These are phyloP conservation scores for Indicator maculatus DNA, from an alignment of 2,113 vertebrate genomes.

Conservation along the genomic window DNA sequence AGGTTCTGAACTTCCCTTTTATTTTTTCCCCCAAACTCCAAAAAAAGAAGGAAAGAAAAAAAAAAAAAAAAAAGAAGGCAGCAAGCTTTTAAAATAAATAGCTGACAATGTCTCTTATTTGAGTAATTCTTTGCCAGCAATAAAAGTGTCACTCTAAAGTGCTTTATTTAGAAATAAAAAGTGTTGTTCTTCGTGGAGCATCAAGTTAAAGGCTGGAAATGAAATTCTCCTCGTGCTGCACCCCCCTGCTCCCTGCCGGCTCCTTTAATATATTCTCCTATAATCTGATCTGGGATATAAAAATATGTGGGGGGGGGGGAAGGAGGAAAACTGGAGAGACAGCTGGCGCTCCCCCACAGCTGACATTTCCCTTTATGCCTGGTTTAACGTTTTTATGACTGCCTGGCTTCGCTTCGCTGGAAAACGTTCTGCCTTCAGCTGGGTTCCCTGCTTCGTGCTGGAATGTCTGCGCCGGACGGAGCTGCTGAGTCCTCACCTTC, in stretches of 20 bases:
- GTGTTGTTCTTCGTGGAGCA: slow-evolving; percentile 40
- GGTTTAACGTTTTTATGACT: slow-evolving; percentile 75
- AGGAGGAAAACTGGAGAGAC: slow-evolving; percentile 35
- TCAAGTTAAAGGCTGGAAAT: slow-evolving; percentile 36
- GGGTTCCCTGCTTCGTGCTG: slow-evolving; percentile 66
- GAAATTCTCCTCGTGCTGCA: not conserved
- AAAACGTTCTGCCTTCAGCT: slow-evolving; percentile 71
- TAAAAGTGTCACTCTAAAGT: slow-evolving; percentile 73
- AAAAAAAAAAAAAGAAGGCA: not conserved
- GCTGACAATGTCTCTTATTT: slow-evolving; percentile 76
- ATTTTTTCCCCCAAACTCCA: not conserved
- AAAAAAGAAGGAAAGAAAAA: not conserved
- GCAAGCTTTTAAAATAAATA: slow-evolving; percentile 78
- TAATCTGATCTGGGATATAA: slow-evolving; percentile 69
- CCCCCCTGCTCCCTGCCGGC: not conserved
- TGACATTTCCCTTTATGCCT: slow-evolving; percentile 78
- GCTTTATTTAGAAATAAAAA: slow-evolving; percentile 76
- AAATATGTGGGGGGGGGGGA: not conserved
- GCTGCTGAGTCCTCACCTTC: slow-evolving; percentile 72
- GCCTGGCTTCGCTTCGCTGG: slow-evolving; percentile 68
- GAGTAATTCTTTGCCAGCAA: slow-evolving; percentile 75
- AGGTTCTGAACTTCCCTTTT: not conserved
- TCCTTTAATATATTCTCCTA: slow-evolving; percentile 56
- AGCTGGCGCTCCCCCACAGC: slow-evolving; percentile 74
- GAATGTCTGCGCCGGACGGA: slow-evolving; percentile 73